phyloP scores from a whole-genome alignment of 2,797 vertebrate genomes.

The Darevskia nairensis region DNA sequence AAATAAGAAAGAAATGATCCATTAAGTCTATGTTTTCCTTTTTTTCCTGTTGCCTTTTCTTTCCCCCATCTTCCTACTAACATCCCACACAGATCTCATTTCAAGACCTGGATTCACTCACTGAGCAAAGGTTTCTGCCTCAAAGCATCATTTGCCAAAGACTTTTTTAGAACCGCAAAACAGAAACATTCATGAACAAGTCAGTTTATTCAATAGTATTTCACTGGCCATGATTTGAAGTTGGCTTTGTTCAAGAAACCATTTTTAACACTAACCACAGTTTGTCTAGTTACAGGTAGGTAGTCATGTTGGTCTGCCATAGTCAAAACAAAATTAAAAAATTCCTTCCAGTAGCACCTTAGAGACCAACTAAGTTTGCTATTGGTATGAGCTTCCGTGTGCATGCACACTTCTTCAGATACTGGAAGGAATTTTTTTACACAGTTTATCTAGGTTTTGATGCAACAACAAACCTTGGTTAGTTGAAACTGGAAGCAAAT shows the following conservation, averaged over 20 bases:
- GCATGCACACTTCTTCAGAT: no score
- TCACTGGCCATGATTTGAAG: background rate
- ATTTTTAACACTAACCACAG: background rate
- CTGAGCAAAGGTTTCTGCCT: background rate
- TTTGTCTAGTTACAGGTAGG: background rate
- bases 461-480: background rate
- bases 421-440: no score
- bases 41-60: no score
- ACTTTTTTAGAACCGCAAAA: background rate
- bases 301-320: no score
- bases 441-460: background rate
- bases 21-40: background rate
- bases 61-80: background rate
- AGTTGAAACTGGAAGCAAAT: background rate
- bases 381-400: no score
- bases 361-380: no score
- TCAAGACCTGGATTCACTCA: background rate
- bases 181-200: background rate
- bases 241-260: background rate
- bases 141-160: background rate
- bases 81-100: background rate
- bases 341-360: no score
- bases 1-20: constrained; percentile 66
- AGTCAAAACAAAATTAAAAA: no score
- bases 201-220: background rate